Conservation (phyloP, 1,140 invertebrate genomes). For the Maconellicoccus hirsutus region DNA sequence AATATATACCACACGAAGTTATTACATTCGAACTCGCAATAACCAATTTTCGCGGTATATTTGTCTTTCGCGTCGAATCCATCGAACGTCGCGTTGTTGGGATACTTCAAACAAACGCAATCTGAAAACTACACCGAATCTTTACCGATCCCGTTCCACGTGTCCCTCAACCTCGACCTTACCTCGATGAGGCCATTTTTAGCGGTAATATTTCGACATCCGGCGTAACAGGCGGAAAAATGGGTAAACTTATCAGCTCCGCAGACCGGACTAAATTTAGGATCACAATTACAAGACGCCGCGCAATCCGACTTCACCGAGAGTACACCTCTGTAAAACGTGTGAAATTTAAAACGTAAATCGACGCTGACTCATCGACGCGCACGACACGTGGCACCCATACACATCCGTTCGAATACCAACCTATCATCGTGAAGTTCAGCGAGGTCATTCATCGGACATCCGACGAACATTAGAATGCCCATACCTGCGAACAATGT, state of each 20-base stretch:
- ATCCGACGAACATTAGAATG: slow-evolving; percentile 76
- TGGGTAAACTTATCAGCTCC: slow-evolving; percentile 66
- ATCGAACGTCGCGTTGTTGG: slow-evolving; percentile 28
- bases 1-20: slow-evolving; percentile 69
- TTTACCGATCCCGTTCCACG: too few species aligned
- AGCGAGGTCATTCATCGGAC: slow-evolving; percentile 69
- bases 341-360: too few species aligned
- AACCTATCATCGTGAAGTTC: slow-evolving; percentile 40
- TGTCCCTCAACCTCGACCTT: too few species aligned
- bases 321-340: neutral
- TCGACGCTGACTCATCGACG: too few species aligned
- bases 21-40: slow-evolving; percentile 63
- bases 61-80: slow-evolving; percentile 30
- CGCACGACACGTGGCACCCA: too few species aligned
- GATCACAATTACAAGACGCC: slow-evolving; percentile 55
- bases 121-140: slow-evolving; percentile 60
- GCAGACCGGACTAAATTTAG: slow-evolving; percentile 69
- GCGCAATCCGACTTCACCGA: slow-evolving; percentile 39
- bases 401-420: slow-evolving; percentile 24
- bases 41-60: slow-evolving; percentile 47
- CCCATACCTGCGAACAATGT: slow-evolving; percentile 55
- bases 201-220: slow-evolving; percentile 55
- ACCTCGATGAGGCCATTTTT: slow-evolving; percentile 47
- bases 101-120: slow-evolving; percentile 55
- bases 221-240: slow-evolving; percentile 78